phyloP scores from a whole-genome alignment of 2,113 vertebrate genomes.

The Oxyruncus cristatus region DNA sequence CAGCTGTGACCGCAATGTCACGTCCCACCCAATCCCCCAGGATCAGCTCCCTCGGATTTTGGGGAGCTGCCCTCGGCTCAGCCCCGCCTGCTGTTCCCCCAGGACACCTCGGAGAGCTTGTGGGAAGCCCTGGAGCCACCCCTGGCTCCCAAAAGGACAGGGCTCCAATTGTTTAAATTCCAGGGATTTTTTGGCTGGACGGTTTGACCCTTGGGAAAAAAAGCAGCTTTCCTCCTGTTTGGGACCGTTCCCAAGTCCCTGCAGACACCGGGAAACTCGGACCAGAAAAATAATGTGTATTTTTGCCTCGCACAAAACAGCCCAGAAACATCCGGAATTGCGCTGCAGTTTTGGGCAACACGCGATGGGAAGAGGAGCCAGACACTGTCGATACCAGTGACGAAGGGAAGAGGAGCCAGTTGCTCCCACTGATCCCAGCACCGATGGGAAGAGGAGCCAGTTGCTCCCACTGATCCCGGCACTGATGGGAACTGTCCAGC shows the following conservation, averaged over 20 bases:
- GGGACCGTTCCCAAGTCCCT: slow-evolving; percentile 9
- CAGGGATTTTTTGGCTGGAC: slow-evolving; percentile 44
- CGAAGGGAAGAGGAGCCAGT: not conserved
- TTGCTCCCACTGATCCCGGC: not conserved
- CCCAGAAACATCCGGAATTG: accelerated
- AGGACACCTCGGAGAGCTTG: accelerated
- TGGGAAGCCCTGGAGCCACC: not conserved
- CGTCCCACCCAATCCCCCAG: accelerated
- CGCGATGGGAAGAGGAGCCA: accelerated
- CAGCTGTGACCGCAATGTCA: accelerated
- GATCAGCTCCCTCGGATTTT: not conserved
- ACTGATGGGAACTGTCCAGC: not conserved
- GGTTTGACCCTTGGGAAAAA: not conserved
- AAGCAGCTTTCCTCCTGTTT: not conserved
- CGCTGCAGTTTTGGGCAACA: accelerated
- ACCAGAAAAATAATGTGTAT: not conserved
- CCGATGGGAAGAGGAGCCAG: not conserved
- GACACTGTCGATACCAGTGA: not conserved
- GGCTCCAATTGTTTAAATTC: slow-evolving; percentile 29
- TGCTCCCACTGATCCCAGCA: not conserved
- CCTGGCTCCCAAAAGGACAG: not conserved
- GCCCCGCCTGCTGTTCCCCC: not conserved
- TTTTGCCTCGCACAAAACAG: not conserved
- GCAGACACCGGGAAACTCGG: not conserved
- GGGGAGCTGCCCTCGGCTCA: accelerated